Conservation (phyloP, 2,888 invertebrate genomes). For the Tenthredo livida region DNA sequence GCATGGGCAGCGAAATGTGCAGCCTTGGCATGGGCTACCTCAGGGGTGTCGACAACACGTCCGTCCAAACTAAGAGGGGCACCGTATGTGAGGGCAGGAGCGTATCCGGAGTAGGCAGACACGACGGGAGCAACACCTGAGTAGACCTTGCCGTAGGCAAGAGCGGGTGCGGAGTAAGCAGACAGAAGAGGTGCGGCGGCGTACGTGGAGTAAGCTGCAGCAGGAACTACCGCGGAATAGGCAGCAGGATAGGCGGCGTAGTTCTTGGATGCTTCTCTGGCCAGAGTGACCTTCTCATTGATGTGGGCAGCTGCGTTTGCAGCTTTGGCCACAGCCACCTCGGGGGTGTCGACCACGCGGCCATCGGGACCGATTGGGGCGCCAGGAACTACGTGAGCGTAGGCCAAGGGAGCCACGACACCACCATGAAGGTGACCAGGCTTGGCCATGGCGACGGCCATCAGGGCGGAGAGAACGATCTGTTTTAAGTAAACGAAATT, state of each 20-base stretch:
- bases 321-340: constrained; percentile 61
- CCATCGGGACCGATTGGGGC: constrained; percentile 48
- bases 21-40: constrained; percentile 76
- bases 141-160: constrained; percentile 44
- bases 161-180: constrained; percentile 49
- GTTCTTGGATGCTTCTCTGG: constrained; percentile 63
- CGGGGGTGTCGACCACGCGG: constrained; percentile 61
- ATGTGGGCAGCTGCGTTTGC: constrained; percentile 72
- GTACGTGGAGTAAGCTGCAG: constrained; percentile 57
- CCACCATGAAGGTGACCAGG: constrained; percentile 56
- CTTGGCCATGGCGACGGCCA: constrained; percentile 64
- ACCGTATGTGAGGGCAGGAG: constrained; percentile 55
- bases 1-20: constrained; percentile 75
- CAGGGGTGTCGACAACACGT: constrained; percentile 64
- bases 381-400: constrained; percentile 45
- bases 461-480: constrained; percentile 63
- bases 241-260: constrained; percentile 2
- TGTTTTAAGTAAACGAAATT: constrained; percentile 46
- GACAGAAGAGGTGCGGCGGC: neutral
- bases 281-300: constrained; percentile 68
- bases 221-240: constrained; percentile 3
- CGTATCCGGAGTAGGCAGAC: constrained; percentile 49
- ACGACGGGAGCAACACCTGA: constrained; percentile 41
- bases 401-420: constrained; percentile 35
- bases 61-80: constrained; percentile 65